Evolutionary conservation across 2,888 invertebrate species (phyloP).

Genomic region (Capitulum mitella): DNA sequence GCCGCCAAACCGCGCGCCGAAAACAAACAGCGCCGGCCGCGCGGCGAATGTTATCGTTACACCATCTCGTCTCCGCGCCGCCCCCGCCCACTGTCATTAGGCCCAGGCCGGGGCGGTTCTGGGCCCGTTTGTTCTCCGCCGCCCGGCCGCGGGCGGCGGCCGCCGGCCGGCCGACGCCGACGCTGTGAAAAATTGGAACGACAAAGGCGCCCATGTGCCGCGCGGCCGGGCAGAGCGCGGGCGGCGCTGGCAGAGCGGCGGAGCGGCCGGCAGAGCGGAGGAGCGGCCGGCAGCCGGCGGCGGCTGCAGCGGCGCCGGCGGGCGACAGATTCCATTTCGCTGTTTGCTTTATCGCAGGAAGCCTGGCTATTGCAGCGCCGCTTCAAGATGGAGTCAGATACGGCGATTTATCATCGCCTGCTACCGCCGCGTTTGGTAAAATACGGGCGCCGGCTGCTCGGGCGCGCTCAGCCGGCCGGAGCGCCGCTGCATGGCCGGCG

Average conservation of each 20-base stretch:
- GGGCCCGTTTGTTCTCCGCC: slow-evolving; percentile 9
- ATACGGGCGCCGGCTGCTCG: neutral
- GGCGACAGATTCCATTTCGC: slow-evolving; percentile 21
- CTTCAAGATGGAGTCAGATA: neutral
- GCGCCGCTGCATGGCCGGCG: no score
- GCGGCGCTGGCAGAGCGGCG: neutral
- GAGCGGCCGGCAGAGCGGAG: neutral
- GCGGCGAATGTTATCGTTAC: neutral
- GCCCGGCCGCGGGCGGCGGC: neutral
- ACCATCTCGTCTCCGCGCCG: neutral
- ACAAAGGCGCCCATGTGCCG: slow-evolving; percentile 17
- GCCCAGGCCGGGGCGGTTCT: neutral
- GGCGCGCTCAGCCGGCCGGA: no score
- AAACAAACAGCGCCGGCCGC: neutral
- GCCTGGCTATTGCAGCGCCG: neutral
- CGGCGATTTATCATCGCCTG: neutral
- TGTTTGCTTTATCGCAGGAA: slow-evolving; percentile 13
- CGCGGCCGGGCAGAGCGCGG: neutral
- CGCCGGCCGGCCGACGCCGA: neutral
- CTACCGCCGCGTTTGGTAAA: neutral
- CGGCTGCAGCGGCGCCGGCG: neutral
- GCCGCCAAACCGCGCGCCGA: neutral
- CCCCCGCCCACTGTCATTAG: slow-evolving; percentile 15
- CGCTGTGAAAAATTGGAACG: neutral
- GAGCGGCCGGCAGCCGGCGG: neutral